Evolutionary conservation across 1,140 invertebrate species (phyloP).

Genomic region (Bradynema listronoti): DNA sequence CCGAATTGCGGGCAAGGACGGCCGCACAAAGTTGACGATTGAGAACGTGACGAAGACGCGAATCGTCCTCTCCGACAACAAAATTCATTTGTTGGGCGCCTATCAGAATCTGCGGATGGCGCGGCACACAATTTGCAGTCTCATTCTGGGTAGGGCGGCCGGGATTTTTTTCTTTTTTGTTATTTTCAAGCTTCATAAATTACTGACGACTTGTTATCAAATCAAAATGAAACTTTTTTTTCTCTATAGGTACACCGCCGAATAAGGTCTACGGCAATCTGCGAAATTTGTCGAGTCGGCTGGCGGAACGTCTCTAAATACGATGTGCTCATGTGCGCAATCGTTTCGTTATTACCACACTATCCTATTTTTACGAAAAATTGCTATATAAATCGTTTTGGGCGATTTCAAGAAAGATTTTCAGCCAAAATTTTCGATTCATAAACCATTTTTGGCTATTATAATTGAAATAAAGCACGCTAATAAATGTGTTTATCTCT

Average conservation of each 20-base stretch:
- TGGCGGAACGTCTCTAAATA: slow-evolving; percentile 73
- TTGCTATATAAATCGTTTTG: no score
- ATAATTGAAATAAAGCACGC: no score
- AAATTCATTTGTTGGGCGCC: slow-evolving; percentile 93
- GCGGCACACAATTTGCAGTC: slow-evolving; percentile 86
- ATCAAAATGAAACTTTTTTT: neutral
- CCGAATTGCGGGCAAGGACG: slow-evolving; percentile 89
- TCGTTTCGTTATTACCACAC: no score
- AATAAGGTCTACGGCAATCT: slow-evolving; percentile 92
- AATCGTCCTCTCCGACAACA: slow-evolving; percentile 87
- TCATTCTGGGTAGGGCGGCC: slow-evolving; percentile 98
- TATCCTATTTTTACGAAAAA: no score
- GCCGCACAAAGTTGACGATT: slow-evolving; percentile 93
- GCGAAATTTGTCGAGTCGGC: slow-evolving; percentile 71
- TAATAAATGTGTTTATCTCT: no score
- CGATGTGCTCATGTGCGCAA: no score
- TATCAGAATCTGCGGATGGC: slow-evolving; percentile 94
- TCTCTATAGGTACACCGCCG: slow-evolving; percentile 68
- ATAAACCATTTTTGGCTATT: no score
- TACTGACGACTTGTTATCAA: neutral
- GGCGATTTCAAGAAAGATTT: no score
- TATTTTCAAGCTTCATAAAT: slow-evolving; percentile 5
- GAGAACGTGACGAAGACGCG: slow-evolving; percentile 98
- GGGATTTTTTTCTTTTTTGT: slow-evolving; percentile 18
- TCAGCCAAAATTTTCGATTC: no score